Evolutionary conservation across 1,140 invertebrate genomes (phyloP), one percentile per base, ranked within the genome.

Genomic region (Drosophila nasuta): DNA sequence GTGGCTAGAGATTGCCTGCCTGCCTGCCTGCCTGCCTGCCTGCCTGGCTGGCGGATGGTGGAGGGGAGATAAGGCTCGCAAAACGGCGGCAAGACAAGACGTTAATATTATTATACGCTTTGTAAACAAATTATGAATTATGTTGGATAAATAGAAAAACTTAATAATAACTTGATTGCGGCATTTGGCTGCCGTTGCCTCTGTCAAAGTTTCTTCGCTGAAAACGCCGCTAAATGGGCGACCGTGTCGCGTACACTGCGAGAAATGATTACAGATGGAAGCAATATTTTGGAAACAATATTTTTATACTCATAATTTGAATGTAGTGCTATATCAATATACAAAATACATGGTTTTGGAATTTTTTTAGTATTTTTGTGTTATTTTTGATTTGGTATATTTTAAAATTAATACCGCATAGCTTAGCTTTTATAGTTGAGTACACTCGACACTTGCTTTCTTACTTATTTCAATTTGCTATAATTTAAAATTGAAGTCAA

Each of bases 91-190:
- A 68, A 45, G 75, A 76, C 78, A 79, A 90, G 86, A 89, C 86
- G 85, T 90, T 89, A 89, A 89, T 85, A 89, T 89, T 81, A 85
- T 89, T 89, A 90, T 81, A 89, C 78, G 85, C 85, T 89, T 90
- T 90, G 85, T 89, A 89, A 89, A 89, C 85, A 89, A 89, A 90
- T 89, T 89, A 89, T 89, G 85, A 89, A 89, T 89, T 85, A 89
- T 90, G 85, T 72, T 89, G 85, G 86, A 90, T 90, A 90, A 89
- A 89, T 89, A 89, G 85, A 89, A 89, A 89, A 89, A 89, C 85
- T 89, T 89, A 85, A 89, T 89, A 89, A 89, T 89, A 90, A 89
- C 85, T 89, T 89, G 85, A 89, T 89, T 89, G 86, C 86, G 85
- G 86, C 81, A 89, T 89, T 89, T 85, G 81, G 41, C 69, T 59